Evolutionary conservation across 2,888 invertebrate species (phyloP).

Genomic region (Dasysyrphus albostriatus): DNA sequence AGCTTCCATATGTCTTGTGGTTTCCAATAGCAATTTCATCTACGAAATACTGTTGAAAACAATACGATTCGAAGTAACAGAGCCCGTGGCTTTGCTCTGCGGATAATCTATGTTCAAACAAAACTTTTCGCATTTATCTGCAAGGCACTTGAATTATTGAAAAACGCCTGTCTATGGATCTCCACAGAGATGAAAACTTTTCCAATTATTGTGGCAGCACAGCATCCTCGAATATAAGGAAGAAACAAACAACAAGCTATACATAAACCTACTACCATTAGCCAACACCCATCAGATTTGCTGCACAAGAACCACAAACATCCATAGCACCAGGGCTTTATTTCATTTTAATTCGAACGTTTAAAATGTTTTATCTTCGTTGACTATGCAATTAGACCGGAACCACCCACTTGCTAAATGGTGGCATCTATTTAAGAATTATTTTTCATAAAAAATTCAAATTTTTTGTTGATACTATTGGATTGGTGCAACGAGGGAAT

Average conservation of each 20-base stretch:
- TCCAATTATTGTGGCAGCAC: constrained; percentile 81
- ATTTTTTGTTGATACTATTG: neutral
- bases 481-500: neutral
- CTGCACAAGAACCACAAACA: constrained; percentile 20
- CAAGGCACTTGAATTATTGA: constrained; percentile 75
- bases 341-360: constrained; percentile 60
- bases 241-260: constrained; percentile 24
- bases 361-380: constrained; percentile 53
- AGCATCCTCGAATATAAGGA: constrained; percentile 49
- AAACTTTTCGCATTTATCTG: constrained; percentile 76
- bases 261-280: neutral
- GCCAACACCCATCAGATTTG: constrained; percentile 32
- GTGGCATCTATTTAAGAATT: neutral
- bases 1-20: constrained; percentile 29
- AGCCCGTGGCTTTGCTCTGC: constrained; percentile 16
- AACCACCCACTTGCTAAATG: constrained; percentile 4
- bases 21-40: constrained; percentile 35
- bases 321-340: constrained; percentile 10
- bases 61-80: constrained; percentile 31
- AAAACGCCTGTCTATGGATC: constrained; percentile 76
- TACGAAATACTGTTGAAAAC: constrained; percentile 6
- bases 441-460: constrained; percentile 12
- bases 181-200: constrained; percentile 81
- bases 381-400: neutral
- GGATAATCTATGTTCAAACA: constrained; percentile 75